These are phyloP conservation scores for Zosterops pallidus DNA, from an alignment of 2,113 vertebrate species.

Conservation along the genomic window DNA sequence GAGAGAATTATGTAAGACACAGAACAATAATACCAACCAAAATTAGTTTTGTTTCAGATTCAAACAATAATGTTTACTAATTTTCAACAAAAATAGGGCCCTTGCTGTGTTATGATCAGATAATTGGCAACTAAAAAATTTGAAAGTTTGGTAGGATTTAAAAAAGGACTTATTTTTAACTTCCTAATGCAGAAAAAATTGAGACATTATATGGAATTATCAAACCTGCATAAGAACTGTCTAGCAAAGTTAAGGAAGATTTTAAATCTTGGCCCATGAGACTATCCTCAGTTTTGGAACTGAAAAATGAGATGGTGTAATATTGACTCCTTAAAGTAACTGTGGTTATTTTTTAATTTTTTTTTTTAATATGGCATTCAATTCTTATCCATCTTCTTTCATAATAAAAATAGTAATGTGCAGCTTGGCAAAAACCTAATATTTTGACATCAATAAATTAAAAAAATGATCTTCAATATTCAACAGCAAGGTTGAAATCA, in stretches of 20 bases:
- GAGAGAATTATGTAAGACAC: conserved; percentile 17
- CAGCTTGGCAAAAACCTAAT: not conserved
- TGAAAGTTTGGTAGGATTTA: not conserved
- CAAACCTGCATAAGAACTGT: not conserved
- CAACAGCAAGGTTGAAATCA: not conserved
- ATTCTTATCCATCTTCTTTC: not conserved
- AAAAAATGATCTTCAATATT: not conserved
- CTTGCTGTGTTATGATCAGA: not conserved
- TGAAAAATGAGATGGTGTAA: not conserved
- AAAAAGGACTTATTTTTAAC: not conserved
- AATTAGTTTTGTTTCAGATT: conserved; percentile 21
- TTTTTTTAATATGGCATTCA: not conserved
- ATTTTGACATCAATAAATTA: not conserved
- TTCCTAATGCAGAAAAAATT: not conserved
- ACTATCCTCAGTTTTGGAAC: not conserved
- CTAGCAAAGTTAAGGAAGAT: not conserved
- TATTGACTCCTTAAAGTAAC: not conserved
- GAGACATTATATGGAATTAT: not conserved
- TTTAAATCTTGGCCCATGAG: not conserved
- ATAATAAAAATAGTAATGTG: not conserved
- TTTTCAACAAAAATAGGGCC: not conserved
- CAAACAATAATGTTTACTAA: conserved; percentile 3
- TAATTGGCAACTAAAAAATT: not conserved
- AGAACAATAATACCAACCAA: not conserved
- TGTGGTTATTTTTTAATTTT: not conserved